phyloP scores from a whole-genome alignment of 2,888 invertebrate species.

The Acrobasis suavella region DNA sequence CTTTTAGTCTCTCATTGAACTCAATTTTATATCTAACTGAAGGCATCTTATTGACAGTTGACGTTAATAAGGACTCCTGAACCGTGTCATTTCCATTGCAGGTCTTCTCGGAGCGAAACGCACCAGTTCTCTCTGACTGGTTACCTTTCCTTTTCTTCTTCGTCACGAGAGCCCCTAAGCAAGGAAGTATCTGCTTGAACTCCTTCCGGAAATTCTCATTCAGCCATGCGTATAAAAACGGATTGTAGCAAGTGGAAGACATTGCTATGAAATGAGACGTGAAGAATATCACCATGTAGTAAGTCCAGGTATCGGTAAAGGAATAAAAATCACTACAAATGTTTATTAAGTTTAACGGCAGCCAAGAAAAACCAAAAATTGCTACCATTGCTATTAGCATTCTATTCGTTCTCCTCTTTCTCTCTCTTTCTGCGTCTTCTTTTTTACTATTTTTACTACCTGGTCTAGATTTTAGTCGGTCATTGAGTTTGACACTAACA shows the following conservation, averaged over 20 bases:
- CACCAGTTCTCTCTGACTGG: constrained; percentile 72
- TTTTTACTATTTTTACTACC: constrained; percentile 88
- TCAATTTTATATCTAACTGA: constrained; percentile 74
- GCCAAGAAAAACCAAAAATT: constrained; percentile 94
- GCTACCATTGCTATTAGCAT: constrained; percentile 96
- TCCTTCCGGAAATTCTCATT: constrained; percentile 97
- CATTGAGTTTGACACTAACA: constrained; percentile 89
- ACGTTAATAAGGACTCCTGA: constrained; percentile 72
- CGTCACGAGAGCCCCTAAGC: constrained; percentile 77
- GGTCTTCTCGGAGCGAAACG: constrained; percentile 74
- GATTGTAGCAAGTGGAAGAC: constrained; percentile 97
- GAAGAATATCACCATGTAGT: constrained; percentile 90
- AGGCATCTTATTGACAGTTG: constrained; percentile 70
- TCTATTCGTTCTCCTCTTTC: constrained; percentile 91
- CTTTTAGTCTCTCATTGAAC: constrained; percentile 63
- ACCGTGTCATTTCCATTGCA: constrained; percentile 77
- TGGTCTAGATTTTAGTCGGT: constrained; percentile 88
- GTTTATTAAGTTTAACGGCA: constrained; percentile 91
- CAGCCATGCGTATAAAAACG: constrained; percentile 97
- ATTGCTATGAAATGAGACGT: constrained; percentile 93
- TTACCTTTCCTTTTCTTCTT: constrained; percentile 69
- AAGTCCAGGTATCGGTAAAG: constrained; percentile 84
- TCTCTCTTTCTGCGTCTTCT: constrained; percentile 90
- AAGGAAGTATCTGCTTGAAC: constrained; percentile 89
- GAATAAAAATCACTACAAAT: constrained; percentile 87